Base-by-base conservation (phyloP, 2,113 vertebrate genomes). In the Ceyx margarethae region DNA sequence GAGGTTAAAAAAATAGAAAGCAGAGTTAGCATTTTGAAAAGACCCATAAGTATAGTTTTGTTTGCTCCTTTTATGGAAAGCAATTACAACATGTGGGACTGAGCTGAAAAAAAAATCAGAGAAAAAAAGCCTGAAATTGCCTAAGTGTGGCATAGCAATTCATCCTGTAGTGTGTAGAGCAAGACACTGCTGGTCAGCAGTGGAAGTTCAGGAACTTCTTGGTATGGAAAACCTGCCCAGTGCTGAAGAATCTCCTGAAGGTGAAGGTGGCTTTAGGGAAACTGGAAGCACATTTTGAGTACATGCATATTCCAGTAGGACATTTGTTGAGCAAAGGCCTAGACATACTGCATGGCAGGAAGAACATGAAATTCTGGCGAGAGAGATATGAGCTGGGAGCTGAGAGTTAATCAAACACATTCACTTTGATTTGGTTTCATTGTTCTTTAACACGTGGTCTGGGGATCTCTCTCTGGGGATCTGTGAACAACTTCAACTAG, bases 1-100 rank as follows among this genome's bases (percentile, higher is more conserved):
- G 51, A 89, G 62, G 71, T 93, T 53, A 58, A 93, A 76, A 87
- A 91, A 93, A 77, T 87, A 90, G 26, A 89, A 89, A 90, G 42
- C 53, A 79, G 74, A 87, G 37, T 51, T 89, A 82, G 84, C 58
- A 74, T 80, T 94, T 80, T 93, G 60, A 89, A 93, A 40, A 91
- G 79, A 82, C 68, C 79, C 78, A 62, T 19, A 51, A 85, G 81
- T 67, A 93, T 11, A 29, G 40, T 42, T 87, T 87, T 51, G 65
- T 64, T 78, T 89, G 67, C 53, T 91, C 40, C 60, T 77, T 74
- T 81, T 80, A 87, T 3, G 26, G 68, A 87, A 89, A 92, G 53
- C 33, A 87, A 74, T 69, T 80, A 80, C 51, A 65, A 77, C 28
- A 71, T 35, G 29, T 81, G 56, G 78, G 75, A 92, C 22, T 66